Evolutionary conservation across 2,888 invertebrate species (phyloP).

Genomic region (Trachelus stipa): DNA sequence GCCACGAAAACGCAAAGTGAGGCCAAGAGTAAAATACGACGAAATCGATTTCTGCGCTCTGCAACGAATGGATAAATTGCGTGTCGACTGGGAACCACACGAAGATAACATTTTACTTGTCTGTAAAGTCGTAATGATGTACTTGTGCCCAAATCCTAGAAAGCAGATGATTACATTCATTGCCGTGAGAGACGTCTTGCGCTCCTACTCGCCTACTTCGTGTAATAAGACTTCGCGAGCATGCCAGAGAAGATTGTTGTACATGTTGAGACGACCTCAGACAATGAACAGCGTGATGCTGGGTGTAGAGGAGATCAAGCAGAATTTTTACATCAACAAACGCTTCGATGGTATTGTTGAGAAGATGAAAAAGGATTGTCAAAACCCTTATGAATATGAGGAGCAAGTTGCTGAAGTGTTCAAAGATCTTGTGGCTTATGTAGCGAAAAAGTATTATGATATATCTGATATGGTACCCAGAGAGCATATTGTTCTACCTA

Average conservation of each 20-base stretch:
- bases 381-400: constrained; percentile 46
- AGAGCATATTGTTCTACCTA: constrained; percentile 44
- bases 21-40: constrained; percentile 68
- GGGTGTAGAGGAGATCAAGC: constrained; percentile 73
- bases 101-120: constrained; percentile 79
- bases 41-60: constrained; percentile 75
- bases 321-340: constrained; percentile 68
- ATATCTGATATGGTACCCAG: constrained; percentile 56
- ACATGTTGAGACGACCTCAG: constrained; percentile 72
- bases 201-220: constrained; percentile 67
- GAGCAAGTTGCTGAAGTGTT: constrained; percentile 49
- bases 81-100: constrained; percentile 74
- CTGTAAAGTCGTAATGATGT: constrained; percentile 74
- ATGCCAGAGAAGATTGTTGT: constrained; percentile 74
- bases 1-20: constrained; percentile 45
- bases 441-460: constrained; percentile 59
- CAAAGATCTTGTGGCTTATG: constrained; percentile 55
- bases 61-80: constrained; percentile 72
- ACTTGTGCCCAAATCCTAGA: constrained; percentile 66
- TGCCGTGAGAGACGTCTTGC: constrained; percentile 71
- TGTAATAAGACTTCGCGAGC: constrained; percentile 78
- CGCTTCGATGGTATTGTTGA: constrained; percentile 65
- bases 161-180: constrained; percentile 66
- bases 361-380: constrained; percentile 56
- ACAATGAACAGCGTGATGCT: constrained; percentile 72